phyloP scores from a whole-genome alignment of 2,113 vertebrate species.

The Prolemur simus region DNA sequence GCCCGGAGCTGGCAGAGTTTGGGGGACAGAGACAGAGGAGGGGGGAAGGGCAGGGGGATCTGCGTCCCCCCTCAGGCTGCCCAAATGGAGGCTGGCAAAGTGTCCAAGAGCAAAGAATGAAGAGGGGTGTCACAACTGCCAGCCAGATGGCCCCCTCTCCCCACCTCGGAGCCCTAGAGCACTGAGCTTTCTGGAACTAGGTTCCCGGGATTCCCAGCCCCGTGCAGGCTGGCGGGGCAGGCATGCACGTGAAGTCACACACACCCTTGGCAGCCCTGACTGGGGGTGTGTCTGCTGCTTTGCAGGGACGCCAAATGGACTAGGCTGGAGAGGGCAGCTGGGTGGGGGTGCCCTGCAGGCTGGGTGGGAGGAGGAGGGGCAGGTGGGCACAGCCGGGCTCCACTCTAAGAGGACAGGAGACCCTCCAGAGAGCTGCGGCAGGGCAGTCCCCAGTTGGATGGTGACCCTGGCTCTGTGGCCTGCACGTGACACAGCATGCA shows the following conservation, averaged over 20 bases:
- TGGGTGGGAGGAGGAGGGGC: fast-evolving
- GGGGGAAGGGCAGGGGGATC: too few species aligned
- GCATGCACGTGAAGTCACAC: background rate
- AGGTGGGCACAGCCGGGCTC: fast-evolving
- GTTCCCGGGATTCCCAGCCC: background rate
- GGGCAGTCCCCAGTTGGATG: background rate
- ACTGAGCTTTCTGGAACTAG: background rate
- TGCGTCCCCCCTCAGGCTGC: background rate
- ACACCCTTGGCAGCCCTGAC: fast-evolving
- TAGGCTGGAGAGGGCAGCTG: fast-evolving
- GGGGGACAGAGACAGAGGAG: fast-evolving
- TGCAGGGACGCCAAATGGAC: background rate
- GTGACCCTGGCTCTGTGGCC: background rate
- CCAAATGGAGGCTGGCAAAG: background rate
- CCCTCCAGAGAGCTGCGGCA: background rate
- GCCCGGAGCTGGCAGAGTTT: background rate
- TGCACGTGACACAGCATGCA: background rate
- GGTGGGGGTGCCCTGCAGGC: too few species aligned
- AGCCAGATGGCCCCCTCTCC: background rate
- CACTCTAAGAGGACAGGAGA: background rate
- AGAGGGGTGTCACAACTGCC: background rate
- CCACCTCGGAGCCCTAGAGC: fast-evolving
- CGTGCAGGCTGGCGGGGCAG: background rate
- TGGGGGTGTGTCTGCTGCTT: background rate
- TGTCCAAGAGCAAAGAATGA: background rate